These are phyloP conservation scores for Callyntrura sp. DNA, from an alignment of 2,888 invertebrate genomes.

Conservation along the genomic window DNA sequence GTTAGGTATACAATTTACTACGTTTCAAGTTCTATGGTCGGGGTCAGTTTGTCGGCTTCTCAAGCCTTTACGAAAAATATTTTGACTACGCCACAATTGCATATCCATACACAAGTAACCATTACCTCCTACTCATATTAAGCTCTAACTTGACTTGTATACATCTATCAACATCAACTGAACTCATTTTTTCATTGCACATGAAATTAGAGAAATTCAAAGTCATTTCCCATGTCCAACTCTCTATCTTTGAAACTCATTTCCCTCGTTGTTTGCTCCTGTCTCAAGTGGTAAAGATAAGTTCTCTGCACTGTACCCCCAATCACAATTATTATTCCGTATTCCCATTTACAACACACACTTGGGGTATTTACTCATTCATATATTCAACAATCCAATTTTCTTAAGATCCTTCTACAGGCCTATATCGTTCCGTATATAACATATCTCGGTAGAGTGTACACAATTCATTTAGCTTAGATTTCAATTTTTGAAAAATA, in stretches of 20 bases:
- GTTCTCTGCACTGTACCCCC: slow-evolving; percentile 38
- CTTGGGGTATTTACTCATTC: slow-evolving; percentile 5
- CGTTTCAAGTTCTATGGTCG: background rate
- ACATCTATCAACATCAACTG: slow-evolving; percentile 13
- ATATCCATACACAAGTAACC: too few species aligned
- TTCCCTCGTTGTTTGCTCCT: slow-evolving; percentile 48
- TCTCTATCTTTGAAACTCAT: slow-evolving; percentile 67
- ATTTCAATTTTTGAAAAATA: slow-evolving; percentile 65
- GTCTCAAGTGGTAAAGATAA: slow-evolving; percentile 70
- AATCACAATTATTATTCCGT: background rate
- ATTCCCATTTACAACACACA: background rate
- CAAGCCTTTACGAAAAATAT: too few species aligned
- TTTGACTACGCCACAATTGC: too few species aligned
- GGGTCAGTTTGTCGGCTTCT: slow-evolving; percentile 55
- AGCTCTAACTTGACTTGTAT: background rate
- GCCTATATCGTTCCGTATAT: too few species aligned
- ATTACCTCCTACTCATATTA: slow-evolving; percentile 27
- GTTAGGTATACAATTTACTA: too few species aligned
- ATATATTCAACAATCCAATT: slow-evolving; percentile 69
- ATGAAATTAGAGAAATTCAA: slow-evolving; percentile 78
- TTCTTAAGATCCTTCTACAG: too few species aligned
- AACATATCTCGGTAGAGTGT: slow-evolving; percentile 23
- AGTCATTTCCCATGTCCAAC: slow-evolving; percentile 81
- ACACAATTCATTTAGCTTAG: slow-evolving; percentile 71
- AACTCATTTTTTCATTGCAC: slow-evolving; percentile 53